These are phyloP conservation scores for Toxonevra muliebris DNA, from an alignment of 2,888 invertebrate genomes.

Conservation along the genomic window DNA sequence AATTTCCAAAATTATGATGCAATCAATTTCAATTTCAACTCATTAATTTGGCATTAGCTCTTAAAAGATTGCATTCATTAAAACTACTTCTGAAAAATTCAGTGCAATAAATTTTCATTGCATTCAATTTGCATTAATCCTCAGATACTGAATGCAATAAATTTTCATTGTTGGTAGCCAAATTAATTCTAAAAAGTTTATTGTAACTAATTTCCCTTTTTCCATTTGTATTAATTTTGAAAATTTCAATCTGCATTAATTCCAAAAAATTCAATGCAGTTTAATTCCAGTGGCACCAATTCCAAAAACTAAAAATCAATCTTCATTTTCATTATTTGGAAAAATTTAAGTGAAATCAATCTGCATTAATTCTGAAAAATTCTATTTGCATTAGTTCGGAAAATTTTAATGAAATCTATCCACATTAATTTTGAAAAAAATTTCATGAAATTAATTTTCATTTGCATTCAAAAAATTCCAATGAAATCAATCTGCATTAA, in stretches of 20 bases:
- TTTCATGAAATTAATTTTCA: not conserved
- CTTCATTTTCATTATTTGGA: not conserved
- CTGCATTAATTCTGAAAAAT: not conserved
- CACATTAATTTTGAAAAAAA: not conserved
- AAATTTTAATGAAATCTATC: not conserved
- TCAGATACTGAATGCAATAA: not conserved
- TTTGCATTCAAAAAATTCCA: not conserved
- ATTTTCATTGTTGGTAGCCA: too few relatives aligned
- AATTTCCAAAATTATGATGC: too few relatives aligned
- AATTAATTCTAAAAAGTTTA: not conserved
- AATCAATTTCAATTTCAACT: too few relatives aligned
- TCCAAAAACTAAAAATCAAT: too few relatives aligned
- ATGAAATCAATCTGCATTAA: too few relatives aligned
- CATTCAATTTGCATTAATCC: constrained; percentile 11
- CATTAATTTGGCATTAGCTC: too few relatives aligned
- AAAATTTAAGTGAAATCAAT: not conserved
- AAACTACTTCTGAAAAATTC: not conserved
- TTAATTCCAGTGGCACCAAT: too few relatives aligned
- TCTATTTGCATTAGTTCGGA: constrained; percentile 5
- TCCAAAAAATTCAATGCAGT: too few relatives aligned
- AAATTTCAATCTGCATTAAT: too few relatives aligned
- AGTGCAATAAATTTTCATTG: not conserved
- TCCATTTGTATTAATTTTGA: too few relatives aligned
- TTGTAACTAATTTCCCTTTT: too few relatives aligned
- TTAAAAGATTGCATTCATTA: too few relatives aligned